A percentile compares a stretch with the other conserved stretches of the same genome.
phyloP scores from a whole-genome alignment of 2,113 vertebrate species.

The Anser brachyrhynchus region DNA sequence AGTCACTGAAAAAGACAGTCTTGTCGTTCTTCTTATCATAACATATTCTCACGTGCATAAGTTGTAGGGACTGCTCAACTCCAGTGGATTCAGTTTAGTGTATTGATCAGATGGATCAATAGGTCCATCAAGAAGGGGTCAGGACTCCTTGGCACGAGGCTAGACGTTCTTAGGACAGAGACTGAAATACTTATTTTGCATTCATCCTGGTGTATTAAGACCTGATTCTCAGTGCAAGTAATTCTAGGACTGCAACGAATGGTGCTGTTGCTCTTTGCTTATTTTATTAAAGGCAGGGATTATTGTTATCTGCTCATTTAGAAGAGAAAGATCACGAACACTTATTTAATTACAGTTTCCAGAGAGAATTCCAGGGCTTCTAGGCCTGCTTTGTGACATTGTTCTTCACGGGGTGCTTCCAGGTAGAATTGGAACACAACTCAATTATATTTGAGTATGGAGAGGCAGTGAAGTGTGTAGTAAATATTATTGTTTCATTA shows the following conservation, averaged over 20 bases:
- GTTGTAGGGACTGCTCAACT: background rate
- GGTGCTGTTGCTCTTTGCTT: background rate
- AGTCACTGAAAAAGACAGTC: background rate
- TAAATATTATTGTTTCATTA: conserved; percentile 58
- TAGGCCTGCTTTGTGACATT: background rate
- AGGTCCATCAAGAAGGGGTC: background rate
- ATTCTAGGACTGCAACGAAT: background rate
- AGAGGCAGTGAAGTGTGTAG: conserved; percentile 39
- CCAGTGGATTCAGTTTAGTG: background rate
- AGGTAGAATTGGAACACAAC: background rate
- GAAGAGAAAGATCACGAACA: background rate
- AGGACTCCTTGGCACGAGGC: background rate
- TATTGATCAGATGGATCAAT: background rate
- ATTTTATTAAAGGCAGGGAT: background rate
- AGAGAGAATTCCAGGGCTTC: background rate
- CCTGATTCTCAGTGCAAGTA: background rate
- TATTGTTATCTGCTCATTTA: background rate
- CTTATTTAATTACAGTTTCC: background rate
- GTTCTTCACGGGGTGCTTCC: background rate
- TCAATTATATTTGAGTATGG: conserved; percentile 29
- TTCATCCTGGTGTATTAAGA: background rate
- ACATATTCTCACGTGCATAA: background rate
- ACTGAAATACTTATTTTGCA: background rate
- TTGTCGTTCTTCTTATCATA: background rate
- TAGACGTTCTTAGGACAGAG: background rate